These are phyloP conservation scores for Oreonectes daqikongensis DNA, from an alignment of 2,797 vertebrate species.

Conservation along the genomic window DNA sequence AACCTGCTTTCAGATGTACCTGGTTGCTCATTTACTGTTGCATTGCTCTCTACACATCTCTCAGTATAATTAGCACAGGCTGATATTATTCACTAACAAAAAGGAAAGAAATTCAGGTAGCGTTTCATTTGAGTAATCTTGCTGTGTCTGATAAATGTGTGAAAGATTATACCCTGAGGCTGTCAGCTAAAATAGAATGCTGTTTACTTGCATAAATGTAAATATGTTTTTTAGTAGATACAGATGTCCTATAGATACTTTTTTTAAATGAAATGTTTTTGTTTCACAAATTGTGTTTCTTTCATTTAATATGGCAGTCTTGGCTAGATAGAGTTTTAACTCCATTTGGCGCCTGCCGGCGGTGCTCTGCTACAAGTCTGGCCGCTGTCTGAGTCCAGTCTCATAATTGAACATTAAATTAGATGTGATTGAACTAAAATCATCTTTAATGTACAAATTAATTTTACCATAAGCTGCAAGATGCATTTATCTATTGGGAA, in stretches of 20 bases:
- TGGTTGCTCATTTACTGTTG: constrained; percentile 31
- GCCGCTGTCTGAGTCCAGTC: no score
- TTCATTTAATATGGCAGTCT: background rate
- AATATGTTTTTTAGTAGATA: constrained; percentile 13
- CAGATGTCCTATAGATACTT: background rate
- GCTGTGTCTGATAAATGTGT: background rate
- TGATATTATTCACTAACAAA: background rate
- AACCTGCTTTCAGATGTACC: constrained; percentile 7
- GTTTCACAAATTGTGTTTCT: background rate
- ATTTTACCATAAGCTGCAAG: no score
- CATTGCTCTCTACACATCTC: constrained; percentile 5
- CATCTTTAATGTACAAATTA: no score
- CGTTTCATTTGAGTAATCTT: constrained; percentile 12
- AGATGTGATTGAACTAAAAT: no score
- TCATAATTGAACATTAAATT: no score
- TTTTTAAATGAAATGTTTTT: constrained; percentile 2
- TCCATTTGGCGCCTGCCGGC: no score
- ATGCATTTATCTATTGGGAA: no score
- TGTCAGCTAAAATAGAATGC: background rate
- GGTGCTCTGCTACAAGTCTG: no score
- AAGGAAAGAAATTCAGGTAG: constrained; percentile 15
- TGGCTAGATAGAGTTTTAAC: background rate
- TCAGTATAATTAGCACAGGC: constrained; percentile 31
- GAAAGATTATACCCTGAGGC: constrained; percentile 20
- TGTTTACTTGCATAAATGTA: background rate